Conservation (phyloP, 2,888 invertebrate species). For the Andrena hattorfiana region DNA sequence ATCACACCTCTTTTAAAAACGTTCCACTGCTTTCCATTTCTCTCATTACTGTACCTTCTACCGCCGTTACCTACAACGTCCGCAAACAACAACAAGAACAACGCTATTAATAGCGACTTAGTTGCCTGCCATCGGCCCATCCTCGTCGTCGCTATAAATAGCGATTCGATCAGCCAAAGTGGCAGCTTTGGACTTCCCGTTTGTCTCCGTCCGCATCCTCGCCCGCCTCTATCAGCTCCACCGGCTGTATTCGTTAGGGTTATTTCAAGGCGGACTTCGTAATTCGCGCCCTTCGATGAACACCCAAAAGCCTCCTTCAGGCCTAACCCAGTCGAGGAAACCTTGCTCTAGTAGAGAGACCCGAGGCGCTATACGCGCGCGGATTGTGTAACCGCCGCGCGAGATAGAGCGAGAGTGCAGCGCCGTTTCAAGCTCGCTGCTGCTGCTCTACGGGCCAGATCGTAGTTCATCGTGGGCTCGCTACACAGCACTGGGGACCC, state of each 20-base stretch:
- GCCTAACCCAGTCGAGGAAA: background rate
- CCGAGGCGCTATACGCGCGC: conserved; percentile 8
- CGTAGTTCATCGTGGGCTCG: conserved; percentile 42
- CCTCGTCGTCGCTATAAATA: conserved; percentile 42
- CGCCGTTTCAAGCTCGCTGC: conserved; percentile 47
- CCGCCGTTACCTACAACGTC: background rate
- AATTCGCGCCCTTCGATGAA: background rate
- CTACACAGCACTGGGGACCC: conserved; percentile 31
- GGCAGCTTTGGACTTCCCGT: conserved; percentile 17
- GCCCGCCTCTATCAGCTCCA: too few relatives aligned
- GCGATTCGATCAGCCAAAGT: conserved; percentile 20
- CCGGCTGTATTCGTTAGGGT: too few relatives aligned
- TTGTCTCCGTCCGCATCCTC: background rate
- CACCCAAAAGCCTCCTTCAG: conserved; percentile 6
- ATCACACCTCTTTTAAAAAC: background rate
- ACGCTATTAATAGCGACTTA: conserved; percentile 43
- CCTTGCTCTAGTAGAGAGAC: conserved; percentile 1
- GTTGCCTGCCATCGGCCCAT: conserved; percentile 30
- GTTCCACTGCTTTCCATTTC: background rate
- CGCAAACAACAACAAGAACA: conserved; percentile 41
- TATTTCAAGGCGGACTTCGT: background rate
- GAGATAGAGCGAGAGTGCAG: conserved; percentile 58
- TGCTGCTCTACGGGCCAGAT: conserved; percentile 49
- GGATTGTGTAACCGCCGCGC: conserved; percentile 55
- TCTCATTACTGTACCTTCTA: background rate